Conservation (phyloP, 2,888 invertebrate species). For the Nezara viridula region DNA sequence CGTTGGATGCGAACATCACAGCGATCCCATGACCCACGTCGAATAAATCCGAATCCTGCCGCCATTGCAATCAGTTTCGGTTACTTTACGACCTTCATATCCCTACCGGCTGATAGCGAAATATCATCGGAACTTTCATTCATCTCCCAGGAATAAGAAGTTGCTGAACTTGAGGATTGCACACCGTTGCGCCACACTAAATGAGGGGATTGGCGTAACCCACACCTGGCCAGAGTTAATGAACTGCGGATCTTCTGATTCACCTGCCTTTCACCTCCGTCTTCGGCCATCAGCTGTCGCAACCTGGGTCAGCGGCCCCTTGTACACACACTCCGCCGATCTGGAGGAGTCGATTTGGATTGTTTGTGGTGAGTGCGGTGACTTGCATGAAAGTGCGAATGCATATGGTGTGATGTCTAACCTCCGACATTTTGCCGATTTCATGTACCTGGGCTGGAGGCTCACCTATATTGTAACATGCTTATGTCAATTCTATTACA, state of each 20-base stretch:
- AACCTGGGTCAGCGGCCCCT: slow-evolving; percentile 3
- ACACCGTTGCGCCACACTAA: background rate
- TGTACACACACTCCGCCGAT: background rate
- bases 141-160: background rate
- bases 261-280: slow-evolving; percentile 41
- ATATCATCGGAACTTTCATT: background rate
- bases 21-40: background rate
- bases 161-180: slow-evolving; percentile 40
- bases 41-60: background rate
- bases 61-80: background rate
- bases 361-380: background rate
- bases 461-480: background rate
- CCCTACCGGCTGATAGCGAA: background rate
- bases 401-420: background rate
- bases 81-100: background rate
- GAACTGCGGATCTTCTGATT: slow-evolving; percentile 36
- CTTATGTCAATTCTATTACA: background rate
- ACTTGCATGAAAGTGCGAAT: slow-evolving; percentile 9
- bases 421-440: background rate
- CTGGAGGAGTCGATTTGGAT: background rate
- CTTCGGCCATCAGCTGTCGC: slow-evolving; percentile 36
- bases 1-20: background rate
- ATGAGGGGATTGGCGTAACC: slow-evolving; percentile 31
- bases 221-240: slow-evolving; percentile 8
- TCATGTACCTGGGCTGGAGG: background rate